A percentile compares a stretch with the other conserved stretches of the same genome.
Conservation (phyloP, 2,113 vertebrate genomes). For the Micronisus gabar region DNA sequence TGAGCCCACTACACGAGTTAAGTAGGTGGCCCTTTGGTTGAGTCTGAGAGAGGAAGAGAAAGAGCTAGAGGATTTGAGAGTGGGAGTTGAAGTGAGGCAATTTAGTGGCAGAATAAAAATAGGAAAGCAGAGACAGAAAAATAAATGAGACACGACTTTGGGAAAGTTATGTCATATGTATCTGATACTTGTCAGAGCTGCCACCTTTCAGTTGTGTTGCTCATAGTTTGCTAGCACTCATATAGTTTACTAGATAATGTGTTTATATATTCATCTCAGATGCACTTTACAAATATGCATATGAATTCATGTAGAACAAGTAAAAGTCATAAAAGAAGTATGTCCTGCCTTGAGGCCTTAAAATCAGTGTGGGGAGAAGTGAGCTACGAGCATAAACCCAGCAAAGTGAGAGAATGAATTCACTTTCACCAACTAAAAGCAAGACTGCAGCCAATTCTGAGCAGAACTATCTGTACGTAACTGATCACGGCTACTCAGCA, state of each 20-base stretch:
- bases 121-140: neutral
- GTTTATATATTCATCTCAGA: neutral
- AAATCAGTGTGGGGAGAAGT: neutral
- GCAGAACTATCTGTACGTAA: accelerated
- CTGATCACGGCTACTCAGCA: neutral
- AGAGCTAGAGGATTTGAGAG: neutral
- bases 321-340: neutral
- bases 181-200: neutral
- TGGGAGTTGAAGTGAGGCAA: neutral
- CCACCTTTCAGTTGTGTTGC: neutral
- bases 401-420: neutral
- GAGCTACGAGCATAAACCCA: neutral
- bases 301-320: neutral
- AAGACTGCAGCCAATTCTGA: neutral
- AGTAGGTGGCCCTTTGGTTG: neutral
- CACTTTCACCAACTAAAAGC: neutral
- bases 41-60: neutral
- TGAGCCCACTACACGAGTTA: neutral
- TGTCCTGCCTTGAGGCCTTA: neutral
- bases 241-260: neutral
- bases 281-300: neutral
- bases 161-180: neutral
- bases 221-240: neutral
- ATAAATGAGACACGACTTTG: neutral
- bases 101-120: neutral